phyloP scores from a whole-genome alignment of 2,797 vertebrate genomes.

The Myotis daubentonii region DNA sequence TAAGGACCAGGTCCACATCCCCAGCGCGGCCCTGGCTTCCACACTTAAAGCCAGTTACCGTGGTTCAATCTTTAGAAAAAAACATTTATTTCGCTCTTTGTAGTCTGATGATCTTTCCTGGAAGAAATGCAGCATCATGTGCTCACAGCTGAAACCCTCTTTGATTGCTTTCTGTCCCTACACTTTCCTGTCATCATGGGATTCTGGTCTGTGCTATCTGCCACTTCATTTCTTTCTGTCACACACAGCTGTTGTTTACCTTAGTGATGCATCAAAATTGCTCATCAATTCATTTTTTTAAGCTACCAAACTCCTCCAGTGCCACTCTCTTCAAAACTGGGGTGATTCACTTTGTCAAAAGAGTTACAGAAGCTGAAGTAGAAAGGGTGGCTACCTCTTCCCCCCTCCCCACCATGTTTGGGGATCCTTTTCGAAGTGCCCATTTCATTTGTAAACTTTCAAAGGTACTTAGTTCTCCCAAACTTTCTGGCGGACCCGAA shows the following conservation, averaged over 20 bases:
- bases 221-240: not conserved
- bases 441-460: slow-evolving; percentile 45
- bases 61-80: not conserved
- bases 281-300: not conserved
- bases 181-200: accelerated
- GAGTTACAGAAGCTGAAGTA: not conserved
- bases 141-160: accelerated
- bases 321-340: not conserved
- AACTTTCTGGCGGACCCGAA: slow-evolving; percentile 38
- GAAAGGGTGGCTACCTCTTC: not conserved
- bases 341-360: not conserved
- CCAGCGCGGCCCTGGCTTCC: accelerated
- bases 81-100: not conserved
- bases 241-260: not conserved
- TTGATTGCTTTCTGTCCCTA: not conserved
- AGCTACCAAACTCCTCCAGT: not conserved
- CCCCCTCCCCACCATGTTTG: not conserved
- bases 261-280: not conserved
- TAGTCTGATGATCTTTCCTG: not conserved
- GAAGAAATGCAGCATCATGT: not conserved
- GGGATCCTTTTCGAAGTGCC: not conserved
- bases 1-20: not conserved
- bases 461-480: slow-evolving; percentile 21
- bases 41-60: not conserved
- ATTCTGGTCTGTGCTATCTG: accelerated